Percentiles rank a stretch among this genome's conserved stretches.
These are phyloP conservation scores for Pantherophis guttatus DNA, from an alignment of 2,113 vertebrate species.

Conservation along the genomic window DNA sequence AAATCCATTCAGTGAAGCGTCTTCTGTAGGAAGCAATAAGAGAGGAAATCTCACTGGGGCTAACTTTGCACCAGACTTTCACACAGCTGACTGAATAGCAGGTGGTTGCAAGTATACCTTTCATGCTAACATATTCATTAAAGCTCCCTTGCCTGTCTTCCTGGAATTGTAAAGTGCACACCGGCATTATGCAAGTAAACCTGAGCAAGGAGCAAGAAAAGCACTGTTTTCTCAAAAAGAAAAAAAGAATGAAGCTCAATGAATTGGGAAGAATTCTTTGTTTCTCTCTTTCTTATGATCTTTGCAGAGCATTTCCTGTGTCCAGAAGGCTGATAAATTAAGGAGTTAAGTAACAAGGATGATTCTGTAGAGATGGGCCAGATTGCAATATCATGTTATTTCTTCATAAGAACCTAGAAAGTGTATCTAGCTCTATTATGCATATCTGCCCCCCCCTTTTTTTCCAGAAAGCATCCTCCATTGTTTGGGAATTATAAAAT, in stretches of 20 bases:
- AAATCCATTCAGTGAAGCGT: constrained; percentile 62
- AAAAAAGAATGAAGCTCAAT: constrained; percentile 44
- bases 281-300: neutral
- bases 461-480: neutral
- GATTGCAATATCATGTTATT: constrained; percentile 9
- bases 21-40: constrained; percentile 57
- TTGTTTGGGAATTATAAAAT: neutral
- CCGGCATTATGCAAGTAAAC: constrained; percentile 49
- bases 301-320: neutral
- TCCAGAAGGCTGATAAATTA: neutral
- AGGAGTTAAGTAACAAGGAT: neutral
- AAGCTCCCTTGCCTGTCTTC: constrained; percentile 54
- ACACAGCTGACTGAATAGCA: constrained; percentile 66
- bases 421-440: neutral
- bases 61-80: constrained; percentile 63
- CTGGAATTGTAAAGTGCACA: constrained; percentile 53
- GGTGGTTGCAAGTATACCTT: constrained; percentile 67
- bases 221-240: constrained; percentile 26
- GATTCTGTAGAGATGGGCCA: neutral
- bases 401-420: neutral
- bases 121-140: constrained; percentile 67
- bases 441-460: neutral
- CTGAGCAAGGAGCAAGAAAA: constrained; percentile 42
- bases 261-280: constrained; percentile 29
- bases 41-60: constrained; percentile 61